Conservation (phyloP, 2,113 vertebrate species). For the Tetrao urogallus region DNA sequence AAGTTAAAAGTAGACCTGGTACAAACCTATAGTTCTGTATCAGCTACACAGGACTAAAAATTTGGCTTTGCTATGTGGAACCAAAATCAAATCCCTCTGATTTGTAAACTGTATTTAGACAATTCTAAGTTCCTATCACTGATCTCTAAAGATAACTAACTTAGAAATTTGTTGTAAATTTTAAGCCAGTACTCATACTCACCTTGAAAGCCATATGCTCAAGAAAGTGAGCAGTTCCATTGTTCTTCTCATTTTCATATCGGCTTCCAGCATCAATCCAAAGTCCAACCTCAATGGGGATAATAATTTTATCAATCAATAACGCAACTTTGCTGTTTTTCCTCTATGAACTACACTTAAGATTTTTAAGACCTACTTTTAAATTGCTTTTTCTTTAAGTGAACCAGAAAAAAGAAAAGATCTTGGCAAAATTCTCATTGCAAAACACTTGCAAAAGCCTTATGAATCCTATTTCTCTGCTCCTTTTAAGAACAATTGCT, state of each 20-base stretch:
- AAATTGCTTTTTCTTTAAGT: background rate
- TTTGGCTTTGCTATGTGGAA: background rate
- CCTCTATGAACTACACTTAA: background rate
- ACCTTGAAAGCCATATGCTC: constrained; percentile 99
- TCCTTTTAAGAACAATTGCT: background rate
- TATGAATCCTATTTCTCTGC: background rate
- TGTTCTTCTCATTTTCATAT: constrained; percentile 97
- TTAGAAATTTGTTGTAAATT: background rate
- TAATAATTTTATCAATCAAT: background rate
- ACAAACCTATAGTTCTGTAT: background rate
- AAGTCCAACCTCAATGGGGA: constrained; percentile 88
- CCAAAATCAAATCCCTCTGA: background rate
- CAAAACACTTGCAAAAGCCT: background rate
- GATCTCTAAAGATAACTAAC: background rate
- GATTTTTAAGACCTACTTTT: background rate
- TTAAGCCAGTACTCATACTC: constrained; percentile 29
- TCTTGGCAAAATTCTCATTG: background rate
- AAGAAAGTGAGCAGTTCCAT: constrained; percentile 97
- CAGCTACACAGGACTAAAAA: background rate
- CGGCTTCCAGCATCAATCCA: constrained; percentile 99
- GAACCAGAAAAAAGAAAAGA: background rate
- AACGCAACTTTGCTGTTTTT: background rate
- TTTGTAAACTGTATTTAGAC: background rate
- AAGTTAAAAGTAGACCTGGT: background rate
- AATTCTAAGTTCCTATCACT: background rate